Evolutionary conservation across 2,797 vertebrate species (phyloP), one percentile per base, ranked within the genome.

Genomic region (Tapirus indicus): DNA sequence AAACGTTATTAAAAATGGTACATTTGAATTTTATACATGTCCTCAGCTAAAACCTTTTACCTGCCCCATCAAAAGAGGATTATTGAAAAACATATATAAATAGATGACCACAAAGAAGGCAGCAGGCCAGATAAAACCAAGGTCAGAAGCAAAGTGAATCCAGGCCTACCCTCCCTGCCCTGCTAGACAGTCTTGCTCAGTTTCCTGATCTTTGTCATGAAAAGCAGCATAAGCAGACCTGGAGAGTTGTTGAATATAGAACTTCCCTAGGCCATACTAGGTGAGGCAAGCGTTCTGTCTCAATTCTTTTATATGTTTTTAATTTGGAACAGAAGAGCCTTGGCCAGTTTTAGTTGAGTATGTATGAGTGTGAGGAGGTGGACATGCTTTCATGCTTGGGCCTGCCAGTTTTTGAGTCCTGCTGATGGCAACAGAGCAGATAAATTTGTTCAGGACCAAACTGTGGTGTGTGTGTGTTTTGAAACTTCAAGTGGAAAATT

Each of bases 31-130:
- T 96, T 95, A 62, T 60, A 82, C n/a, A 77, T 90, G 16, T 27
- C 17, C 52, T 96, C 68, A 17, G 64, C 44, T 84, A 90, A 94
- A 90, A 72, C 10, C 18, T 95, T 92, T 86, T 41, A 78, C 62
- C 78, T 82, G 11, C 41, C 21, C 4, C 38, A 47, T 80, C n/a
- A 29, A 66, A 97, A 94, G 21, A 95, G 16, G 12, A 52, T 44
- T 78, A 80, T 16, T 88, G n/a, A 52, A 78, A 79, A 92, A 47
- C 54, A 60, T 21, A 49, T 27, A 38, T 35, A 80, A 82, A 62
- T 20, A 93, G 52, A 69, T 60, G 38, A 89, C 89, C 54, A 54
- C 77, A 87, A 68, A 41, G 32, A 91, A 92, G 7, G 58, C 17
- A 95, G 29, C 75, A 69, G 21, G 18, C 23, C 44, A 93, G 71